Evolutionary conservation across 1,140 invertebrate species (phyloP).

Genomic region (Caenorhabditis tropicalis): DNA sequence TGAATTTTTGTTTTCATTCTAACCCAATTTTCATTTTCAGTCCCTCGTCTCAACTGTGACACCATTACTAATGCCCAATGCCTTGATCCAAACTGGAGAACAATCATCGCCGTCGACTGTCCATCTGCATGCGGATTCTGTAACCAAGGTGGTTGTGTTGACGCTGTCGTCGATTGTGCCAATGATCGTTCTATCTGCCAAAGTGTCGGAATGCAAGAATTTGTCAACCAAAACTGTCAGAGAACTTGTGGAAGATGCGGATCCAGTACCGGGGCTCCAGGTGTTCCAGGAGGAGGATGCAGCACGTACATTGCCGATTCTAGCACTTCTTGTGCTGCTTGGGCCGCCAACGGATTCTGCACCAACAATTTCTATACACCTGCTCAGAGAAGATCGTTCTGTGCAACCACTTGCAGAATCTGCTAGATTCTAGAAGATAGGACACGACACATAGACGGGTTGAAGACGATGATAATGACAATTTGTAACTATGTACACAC

Average conservation of each 20-base stretch:
- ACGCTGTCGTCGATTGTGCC: conserved; percentile 47
- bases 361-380: conserved; percentile 3
- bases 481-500: conserved; percentile 11
- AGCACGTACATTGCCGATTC: not conserved
- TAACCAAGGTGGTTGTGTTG: conserved; percentile 42
- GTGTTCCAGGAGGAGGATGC: not conserved
- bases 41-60: conserved; percentile 26
- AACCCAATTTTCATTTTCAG: not conserved
- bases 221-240: conserved; percentile 12
- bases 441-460: not conserved
- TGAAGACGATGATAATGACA: not conserved
- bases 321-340: not conserved
- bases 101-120: conserved; percentile 29
- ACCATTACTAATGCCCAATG: conserved; percentile 16
- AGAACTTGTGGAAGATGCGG: conserved; percentile 43
- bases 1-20: not conserved
- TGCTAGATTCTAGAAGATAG: not conserved
- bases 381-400: conserved; percentile 19
- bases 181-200: conserved; percentile 31
- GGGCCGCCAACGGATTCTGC: conserved; percentile 44
- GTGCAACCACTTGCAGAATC: conserved; percentile 13
- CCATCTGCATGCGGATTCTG: conserved; percentile 43
- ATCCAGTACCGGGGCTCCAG: not conserved
- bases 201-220: not conserved
- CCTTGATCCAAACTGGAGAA: conserved; percentile 1